Base-by-base conservation (phyloP, 2,113 vertebrate genomes). In the Eupsittula cactorum region DNA sequence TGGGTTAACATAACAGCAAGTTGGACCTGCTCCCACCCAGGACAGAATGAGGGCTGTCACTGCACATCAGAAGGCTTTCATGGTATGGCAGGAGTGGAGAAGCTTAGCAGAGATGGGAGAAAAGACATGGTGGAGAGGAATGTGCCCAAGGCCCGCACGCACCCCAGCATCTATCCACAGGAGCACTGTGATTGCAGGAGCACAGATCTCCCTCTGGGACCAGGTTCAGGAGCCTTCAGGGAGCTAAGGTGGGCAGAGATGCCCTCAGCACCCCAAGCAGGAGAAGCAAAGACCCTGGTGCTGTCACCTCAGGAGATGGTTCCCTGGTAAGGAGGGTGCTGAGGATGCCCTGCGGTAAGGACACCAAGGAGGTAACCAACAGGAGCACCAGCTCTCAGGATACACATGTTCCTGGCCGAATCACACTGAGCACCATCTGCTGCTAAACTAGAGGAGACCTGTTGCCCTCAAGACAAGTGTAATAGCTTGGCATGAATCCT, bases 1-100 rank as follows among this genome's bases (percentile, higher is more conserved):
- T 60, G 47, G 29, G 8, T 76, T 75, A 35, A 75, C 70, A 20
- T 42, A 71, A 52, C 0, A 0, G 19, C 0, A 11, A 44, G 21
- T 2, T 70, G 41, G 77, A 42, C 33, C 73, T 25, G 65, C 9
- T 91, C 23, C 42, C 33, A 14, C 11, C 42, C 39, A 71, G 39
- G 50, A 12, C 49, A 81, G 84, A 52, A 13, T 5, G 23, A 64
- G 29, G 31, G 49, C 55, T 84, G 33, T 35, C 35, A 31, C 41
- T 63, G 68, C 37, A 13, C 27, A 6, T 75, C 55, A 46, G 31
- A 15, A 83, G 49, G n/a, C 12, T 79, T 31, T 57, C 35, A 21
- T 60, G 41, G 31, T 20, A 37, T 59, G 42, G 33, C 63, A 17
- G 5, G 59, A 20, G 19, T 39, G 47, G 49, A 70, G 35, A 41